Conservation (phyloP, 1,140 invertebrate species). For the Latrodectus geometricus region DNA sequence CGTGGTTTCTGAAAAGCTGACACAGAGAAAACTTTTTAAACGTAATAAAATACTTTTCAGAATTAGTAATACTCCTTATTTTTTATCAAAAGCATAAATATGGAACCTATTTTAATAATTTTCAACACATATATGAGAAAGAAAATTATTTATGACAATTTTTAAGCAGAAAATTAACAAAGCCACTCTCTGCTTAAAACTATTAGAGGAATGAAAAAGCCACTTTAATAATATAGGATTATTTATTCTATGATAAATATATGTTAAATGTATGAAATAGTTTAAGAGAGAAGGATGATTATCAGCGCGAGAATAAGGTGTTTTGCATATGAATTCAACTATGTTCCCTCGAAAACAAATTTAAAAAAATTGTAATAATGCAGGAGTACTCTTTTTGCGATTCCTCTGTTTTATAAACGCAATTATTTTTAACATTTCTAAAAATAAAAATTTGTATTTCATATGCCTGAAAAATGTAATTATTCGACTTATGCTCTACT, state of each 20-base stretch:
- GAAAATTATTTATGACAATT: background rate
- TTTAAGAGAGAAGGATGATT: background rate
- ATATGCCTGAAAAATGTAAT: too few relatives aligned
- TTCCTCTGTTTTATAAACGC: too few relatives aligned
- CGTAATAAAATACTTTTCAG: background rate
- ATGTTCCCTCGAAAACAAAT: too few relatives aligned
- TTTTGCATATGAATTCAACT: too few relatives aligned
- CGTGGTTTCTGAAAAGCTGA: background rate
- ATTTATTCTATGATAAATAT: background rate
- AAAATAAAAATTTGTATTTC: too few relatives aligned
- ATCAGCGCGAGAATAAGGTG: background rate
- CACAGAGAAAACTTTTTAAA: background rate
- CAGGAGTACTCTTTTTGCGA: too few relatives aligned
- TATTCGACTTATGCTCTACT: too few relatives aligned
- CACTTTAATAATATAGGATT: background rate
- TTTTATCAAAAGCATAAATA: background rate
- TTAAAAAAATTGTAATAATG: too few relatives aligned
- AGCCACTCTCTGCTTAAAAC: background rate
- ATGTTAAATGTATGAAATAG: background rate
- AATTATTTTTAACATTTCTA: too few relatives aligned
- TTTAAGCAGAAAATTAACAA: background rate
- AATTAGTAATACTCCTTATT: background rate
- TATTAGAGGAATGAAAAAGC: background rate
- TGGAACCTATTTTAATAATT: background rate
- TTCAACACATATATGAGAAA: background rate